Evolutionary conservation across 2,797 vertebrate genomes (phyloP).

Genomic region (Tokudaia muenninki): DNA sequence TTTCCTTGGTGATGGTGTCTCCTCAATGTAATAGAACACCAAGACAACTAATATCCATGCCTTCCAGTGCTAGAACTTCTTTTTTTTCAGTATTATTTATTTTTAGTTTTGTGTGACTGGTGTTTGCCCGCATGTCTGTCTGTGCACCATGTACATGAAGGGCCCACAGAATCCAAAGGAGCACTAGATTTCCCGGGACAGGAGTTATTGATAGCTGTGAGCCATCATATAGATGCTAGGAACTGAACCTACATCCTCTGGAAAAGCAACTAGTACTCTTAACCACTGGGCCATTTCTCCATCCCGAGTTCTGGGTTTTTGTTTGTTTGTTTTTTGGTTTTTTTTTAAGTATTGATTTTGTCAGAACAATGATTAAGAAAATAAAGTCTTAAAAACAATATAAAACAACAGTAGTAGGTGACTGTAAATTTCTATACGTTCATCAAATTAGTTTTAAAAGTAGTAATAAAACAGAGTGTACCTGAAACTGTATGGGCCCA

Average conservation of each 20-base stretch:
- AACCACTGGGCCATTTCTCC: not conserved
- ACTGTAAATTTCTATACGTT: not conserved
- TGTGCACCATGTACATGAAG: not conserved
- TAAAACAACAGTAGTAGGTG: not conserved
- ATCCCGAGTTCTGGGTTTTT: not conserved
- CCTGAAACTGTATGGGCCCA: not conserved
- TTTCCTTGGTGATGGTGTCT: not conserved
- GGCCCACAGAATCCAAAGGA: not conserved
- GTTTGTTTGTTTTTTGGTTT: too few relatives aligned
- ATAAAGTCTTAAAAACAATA: not conserved
- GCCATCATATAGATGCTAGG: not conserved
- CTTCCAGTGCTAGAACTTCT: not conserved
- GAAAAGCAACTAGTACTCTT: not conserved
- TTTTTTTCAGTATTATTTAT: not conserved
- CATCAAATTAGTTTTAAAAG: slow-evolving; percentile 36
- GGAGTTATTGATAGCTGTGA: not conserved
- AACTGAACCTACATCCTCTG: not conserved
- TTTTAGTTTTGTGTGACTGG: not conserved
- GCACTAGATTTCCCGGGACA: not conserved
- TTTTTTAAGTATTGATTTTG: not conserved
- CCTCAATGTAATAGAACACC: not conserved
- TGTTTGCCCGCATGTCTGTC: not conserved
- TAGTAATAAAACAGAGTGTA: slow-evolving; percentile 3
- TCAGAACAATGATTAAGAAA: not conserved
- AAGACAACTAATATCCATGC: not conserved